Conservation (phyloP, 1,140 invertebrate species). For the Hermetia illucens region DNA sequence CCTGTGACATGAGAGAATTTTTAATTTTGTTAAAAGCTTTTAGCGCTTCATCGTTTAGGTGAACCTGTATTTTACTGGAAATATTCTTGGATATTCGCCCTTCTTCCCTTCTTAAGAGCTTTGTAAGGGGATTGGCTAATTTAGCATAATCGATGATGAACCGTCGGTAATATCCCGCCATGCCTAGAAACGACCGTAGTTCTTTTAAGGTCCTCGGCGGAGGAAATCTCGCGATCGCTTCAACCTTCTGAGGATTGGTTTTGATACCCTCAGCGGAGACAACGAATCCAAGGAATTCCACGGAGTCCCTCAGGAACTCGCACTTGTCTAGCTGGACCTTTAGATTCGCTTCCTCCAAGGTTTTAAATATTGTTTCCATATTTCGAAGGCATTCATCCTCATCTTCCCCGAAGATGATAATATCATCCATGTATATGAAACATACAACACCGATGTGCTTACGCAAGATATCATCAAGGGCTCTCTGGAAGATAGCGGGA, state of each 20-base stretch:
- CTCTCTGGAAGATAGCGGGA: slow-evolving; percentile 13
- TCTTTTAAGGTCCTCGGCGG: slow-evolving; percentile 9
- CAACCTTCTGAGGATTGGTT: slow-evolving; percentile 17
- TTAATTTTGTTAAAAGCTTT: slow-evolving; percentile 26
- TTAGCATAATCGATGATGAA: slow-evolving; percentile 13
- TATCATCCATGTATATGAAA: slow-evolving; percentile 15
- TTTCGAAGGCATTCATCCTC: slow-evolving; percentile 16
- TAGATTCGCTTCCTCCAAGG: slow-evolving; percentile 13
- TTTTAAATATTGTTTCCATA: slow-evolving; percentile 19
- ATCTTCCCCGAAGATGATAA: slow-evolving; percentile 11
- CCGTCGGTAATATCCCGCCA: slow-evolving; percentile 13
- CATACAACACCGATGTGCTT: slow-evolving; percentile 8
- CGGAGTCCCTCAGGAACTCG: slow-evolving; percentile 8
- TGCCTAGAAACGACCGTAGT: slow-evolving; percentile 13
- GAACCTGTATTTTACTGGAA: slow-evolving; percentile 3
- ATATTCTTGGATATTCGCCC: slow-evolving; percentile 2
- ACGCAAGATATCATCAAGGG: slow-evolving; percentile 15
- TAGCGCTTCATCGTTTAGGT: slow-evolving; percentile 8
- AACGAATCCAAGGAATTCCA: slow-evolving; percentile 13
- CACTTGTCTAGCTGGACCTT: slow-evolving; percentile 12
- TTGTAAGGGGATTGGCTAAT: slow-evolving; percentile 14
- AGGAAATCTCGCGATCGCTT: slow-evolving; percentile 11
- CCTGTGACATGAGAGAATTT: slow-evolving; percentile 23
- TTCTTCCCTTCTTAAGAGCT: slow-evolving; percentile 8
- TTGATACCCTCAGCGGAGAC: slow-evolving; percentile 14